Base-by-base conservation (phyloP, 2,797 vertebrate species). In the Myiotriccus ornatus region DNA sequence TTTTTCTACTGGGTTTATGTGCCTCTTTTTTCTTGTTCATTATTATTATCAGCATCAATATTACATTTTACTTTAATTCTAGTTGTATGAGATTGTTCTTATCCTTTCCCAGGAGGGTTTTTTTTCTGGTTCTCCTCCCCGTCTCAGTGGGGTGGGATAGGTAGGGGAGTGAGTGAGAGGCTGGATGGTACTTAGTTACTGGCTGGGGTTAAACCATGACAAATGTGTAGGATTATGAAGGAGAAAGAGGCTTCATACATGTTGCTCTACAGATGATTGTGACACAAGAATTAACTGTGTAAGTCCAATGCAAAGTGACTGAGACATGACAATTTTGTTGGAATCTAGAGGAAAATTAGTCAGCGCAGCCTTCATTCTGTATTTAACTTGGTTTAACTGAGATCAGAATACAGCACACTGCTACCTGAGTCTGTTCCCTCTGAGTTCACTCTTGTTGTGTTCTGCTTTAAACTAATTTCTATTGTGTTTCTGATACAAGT, bases 401-500 rank as follows among this genome's bases (percentile, higher is more conserved):
- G 49, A 44, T 56, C 16, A 34, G 67, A 62, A 44, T 24, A 17
- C 1, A 44, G 27, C 13, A 57, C 1, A 1, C 14, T 65, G 27
- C 39, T 53, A 47, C 21, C 12, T 55, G 41, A 10, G 5, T 56
- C 59, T 62, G 7, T 57, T 77, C 55, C 12, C 35, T 84, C 30
- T 1, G 2, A 57, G 50, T 30, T 93, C 7, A 10, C 20, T 65
- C 17, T 16, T 50, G 6, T 60, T 50, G 24, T 47, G 9, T 21
- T 52, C 49, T 76, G 46, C 49, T 91, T 84, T 24, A 69, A 85
- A 65, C 21, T 46, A 19, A 24, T 34, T 87, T 21, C 34, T 68
- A 2, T 39, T 70, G 39, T 39, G 25, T 88, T 89, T 73, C 32
- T 95, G 80, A 85, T 84, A 82, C 13, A 76, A 87, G 63, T 85